Conservation (phyloP, 1,140 invertebrate species). For the Pseudomyrmex dendroicus region DNA sequence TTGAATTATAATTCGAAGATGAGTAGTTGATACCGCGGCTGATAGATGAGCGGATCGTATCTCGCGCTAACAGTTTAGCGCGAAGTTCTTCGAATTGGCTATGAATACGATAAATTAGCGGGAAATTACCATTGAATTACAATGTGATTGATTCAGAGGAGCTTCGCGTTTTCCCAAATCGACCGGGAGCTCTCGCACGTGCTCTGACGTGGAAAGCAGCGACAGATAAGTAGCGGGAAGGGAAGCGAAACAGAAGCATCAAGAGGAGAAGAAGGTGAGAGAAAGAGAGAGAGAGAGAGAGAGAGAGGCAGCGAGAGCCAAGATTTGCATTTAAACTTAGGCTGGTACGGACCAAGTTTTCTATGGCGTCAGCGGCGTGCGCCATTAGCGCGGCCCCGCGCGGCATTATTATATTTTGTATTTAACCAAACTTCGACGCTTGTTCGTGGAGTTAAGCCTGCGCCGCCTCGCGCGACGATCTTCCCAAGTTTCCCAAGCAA, state of each 20-base stretch:
- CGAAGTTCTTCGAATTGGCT: constrained; percentile 1
- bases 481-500: constrained; percentile 43
- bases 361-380: constrained; percentile 28
- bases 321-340: constrained; percentile 71
- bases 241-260: neutral
- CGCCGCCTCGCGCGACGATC: constrained; percentile 4
- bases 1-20: neutral
- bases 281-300: too few relatives aligned
- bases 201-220: neutral
- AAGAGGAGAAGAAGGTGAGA: neutral
- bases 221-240: neutral
- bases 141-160: constrained; percentile 27
- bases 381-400: constrained; percentile 63
- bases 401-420: constrained; percentile 73
- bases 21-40: neutral
- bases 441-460: constrained; percentile 52
- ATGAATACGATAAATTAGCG: constrained; percentile 46
- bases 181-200: neutral
- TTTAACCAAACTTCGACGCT: constrained; percentile 70
- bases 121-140: constrained; percentile 35
- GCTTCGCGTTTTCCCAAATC: constrained; percentile 3
- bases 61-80: neutral
- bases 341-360: constrained; percentile 49
- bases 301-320: neutral
- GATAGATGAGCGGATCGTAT: neutral